Evolutionary conservation across 2,888 invertebrate genomes (phyloP).

Genomic region (Perizoma affinitatum): DNA sequence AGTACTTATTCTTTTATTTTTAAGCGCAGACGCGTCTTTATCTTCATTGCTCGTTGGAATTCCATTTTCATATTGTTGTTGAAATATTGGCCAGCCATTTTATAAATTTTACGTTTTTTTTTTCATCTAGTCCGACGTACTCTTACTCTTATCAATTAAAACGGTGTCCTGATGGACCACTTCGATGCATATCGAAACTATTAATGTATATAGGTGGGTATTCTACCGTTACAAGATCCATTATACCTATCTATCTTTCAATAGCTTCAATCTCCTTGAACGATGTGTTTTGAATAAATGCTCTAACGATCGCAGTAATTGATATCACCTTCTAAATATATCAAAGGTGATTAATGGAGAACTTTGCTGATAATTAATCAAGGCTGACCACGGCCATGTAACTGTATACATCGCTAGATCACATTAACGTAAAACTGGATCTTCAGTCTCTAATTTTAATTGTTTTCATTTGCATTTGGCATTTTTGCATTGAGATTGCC

Average conservation of each 20-base stretch:
- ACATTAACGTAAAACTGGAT: no score
- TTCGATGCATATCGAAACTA: constrained; percentile 6
- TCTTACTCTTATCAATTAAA: no score
- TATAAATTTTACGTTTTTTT: no score
- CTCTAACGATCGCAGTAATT: constrained; percentile 32
- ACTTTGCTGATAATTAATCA: constrained; percentile 23
- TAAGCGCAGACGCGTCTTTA: constrained; percentile 5
- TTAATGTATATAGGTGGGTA: constrained; percentile 3
- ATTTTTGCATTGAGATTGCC: no score
- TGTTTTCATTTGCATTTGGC: no score
- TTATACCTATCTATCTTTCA: constrained; percentile 20
- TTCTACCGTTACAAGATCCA: constrained; percentile 7
- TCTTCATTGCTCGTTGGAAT: constrained; percentile 19
- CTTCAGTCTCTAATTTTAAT: no score
- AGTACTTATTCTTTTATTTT: constrained; percentile 8
- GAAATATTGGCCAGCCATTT: not conserved
- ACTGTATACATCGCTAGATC: constrained; percentile 2
- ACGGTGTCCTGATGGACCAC: constrained; percentile 1
- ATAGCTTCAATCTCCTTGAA: constrained; percentile 32
- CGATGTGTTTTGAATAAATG: constrained; percentile 29
- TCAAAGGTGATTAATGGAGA: constrained; percentile 39
- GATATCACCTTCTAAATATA: constrained; percentile 39
- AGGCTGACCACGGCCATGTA: constrained; percentile 13
- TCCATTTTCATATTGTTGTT: constrained; percentile 3
- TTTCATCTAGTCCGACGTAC: no score